Evolutionary conservation across 2,888 invertebrate species (phyloP).

Genomic region (Clanis bilineata): DNA sequence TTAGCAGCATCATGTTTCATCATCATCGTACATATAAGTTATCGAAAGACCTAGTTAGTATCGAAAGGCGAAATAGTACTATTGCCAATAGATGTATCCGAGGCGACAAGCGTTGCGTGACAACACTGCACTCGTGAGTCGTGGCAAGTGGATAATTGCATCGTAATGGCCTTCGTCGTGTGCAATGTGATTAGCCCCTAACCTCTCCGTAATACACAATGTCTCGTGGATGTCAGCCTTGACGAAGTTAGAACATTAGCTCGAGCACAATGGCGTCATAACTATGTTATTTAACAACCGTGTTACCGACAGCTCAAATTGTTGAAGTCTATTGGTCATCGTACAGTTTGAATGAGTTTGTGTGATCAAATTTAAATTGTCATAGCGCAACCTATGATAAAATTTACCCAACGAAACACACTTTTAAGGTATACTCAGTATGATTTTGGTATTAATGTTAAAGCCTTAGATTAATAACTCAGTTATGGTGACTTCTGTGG

Average conservation of each 20-base stretch:
- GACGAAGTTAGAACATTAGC: constrained; percentile 25
- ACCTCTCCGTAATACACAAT: constrained; percentile 37
- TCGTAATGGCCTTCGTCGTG: constrained; percentile 34
- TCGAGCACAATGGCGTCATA: constrained; percentile 22
- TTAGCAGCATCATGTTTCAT: too few species aligned
- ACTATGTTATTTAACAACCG: constrained; percentile 25
- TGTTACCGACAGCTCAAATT: constrained; percentile 11
- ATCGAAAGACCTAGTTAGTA: too few species aligned
- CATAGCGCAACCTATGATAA: too few species aligned
- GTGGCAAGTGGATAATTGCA: constrained; percentile 41
- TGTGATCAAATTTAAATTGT: too few species aligned
- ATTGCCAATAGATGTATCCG: too few species aligned
- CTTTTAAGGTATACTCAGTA: too few species aligned
- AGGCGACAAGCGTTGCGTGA: constrained; percentile 27
- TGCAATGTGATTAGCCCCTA: constrained; percentile 44
- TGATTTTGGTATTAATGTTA: too few species aligned
- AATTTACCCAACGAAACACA: too few species aligned
- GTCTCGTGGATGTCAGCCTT: constrained; percentile 26
- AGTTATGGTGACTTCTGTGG: too few species aligned
- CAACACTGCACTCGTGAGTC: constrained; percentile 28
- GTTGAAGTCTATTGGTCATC: neutral
- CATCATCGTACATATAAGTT: too few species aligned
- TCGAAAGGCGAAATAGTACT: too few species aligned
- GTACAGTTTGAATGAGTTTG: neutral
- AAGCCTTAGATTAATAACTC: too few species aligned